These are phyloP conservation scores for Erebia epiphron DNA, from an alignment of 2,888 invertebrate species.

Conservation along the genomic window DNA sequence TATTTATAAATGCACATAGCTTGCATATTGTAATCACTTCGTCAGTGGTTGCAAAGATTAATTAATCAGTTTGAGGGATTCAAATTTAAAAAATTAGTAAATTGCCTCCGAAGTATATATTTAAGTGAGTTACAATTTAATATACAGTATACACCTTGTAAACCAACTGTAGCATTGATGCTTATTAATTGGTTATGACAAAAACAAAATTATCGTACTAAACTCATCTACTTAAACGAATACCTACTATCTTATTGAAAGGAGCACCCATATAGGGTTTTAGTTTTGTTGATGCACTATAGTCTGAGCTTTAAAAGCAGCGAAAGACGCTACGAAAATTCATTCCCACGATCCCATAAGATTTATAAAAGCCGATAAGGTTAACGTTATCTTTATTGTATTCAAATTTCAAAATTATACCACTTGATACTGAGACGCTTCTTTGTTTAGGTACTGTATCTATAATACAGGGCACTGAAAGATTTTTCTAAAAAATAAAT, in stretches of 20 bases:
- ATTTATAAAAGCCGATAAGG: constrained; percentile 10
- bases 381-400: constrained; percentile 20
- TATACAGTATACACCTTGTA: background rate
- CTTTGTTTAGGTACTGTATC: background rate
- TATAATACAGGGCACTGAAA: constrained; percentile 2
- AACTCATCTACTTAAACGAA: too few relatives aligned
- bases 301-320: background rate
- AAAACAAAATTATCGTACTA: too few relatives aligned
- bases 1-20: background rate
- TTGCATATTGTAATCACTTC: background rate
- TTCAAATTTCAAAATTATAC: constrained; percentile 10
- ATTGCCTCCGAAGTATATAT: background rate
- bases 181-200: too few relatives aligned
- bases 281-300: background rate
- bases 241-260: too few relatives aligned
- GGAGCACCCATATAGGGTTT: background rate
- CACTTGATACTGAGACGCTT: constrained; percentile 3
- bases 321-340: background rate
- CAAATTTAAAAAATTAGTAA: background rate
- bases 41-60: background rate
- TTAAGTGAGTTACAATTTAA: background rate
- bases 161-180: background rate
- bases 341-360: background rate
- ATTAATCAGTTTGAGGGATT: background rate
- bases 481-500: background rate